Conservation (phyloP, 2,113 vertebrate genomes). For the Heliornis fulica region DNA sequence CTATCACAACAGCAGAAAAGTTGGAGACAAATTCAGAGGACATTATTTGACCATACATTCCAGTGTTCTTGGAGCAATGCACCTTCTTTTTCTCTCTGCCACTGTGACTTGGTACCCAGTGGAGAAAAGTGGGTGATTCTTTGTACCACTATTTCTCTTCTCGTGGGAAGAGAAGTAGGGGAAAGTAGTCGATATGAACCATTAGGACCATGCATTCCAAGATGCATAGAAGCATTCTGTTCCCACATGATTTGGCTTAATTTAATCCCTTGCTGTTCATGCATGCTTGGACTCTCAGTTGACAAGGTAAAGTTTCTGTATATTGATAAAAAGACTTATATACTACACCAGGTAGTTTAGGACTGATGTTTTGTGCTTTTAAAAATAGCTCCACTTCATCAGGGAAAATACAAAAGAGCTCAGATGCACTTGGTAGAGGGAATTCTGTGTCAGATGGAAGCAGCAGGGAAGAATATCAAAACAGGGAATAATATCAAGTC, state of each 20-base stretch:
- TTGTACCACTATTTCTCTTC: not conserved
- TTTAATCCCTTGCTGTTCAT: not conserved
- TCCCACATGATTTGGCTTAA: not conserved
- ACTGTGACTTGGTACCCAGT: not conserved
- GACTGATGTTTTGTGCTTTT: not conserved
- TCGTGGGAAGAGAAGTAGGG: not conserved
- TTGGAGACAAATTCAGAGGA: not conserved
- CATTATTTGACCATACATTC: not conserved
- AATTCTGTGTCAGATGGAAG: constrained; percentile 20
- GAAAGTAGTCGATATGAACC: not conserved
- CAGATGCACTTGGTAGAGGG: not conserved
- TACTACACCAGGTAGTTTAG: not conserved
- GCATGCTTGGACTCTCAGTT: not conserved
- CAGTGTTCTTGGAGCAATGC: not conserved
- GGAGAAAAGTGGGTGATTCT: not conserved
- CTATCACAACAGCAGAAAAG: not conserved
- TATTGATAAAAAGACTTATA: not conserved
- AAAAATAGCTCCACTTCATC: not conserved
- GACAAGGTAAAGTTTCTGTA: not conserved
- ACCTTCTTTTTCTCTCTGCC: not conserved
- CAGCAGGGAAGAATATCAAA: constrained; percentile 10
- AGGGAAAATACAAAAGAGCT: not conserved
- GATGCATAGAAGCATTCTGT: not conserved
- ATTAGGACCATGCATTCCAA: not conserved
- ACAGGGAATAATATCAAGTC: not conserved